Evolutionary conservation across 2,888 invertebrate genomes (phyloP).

Genomic region (Lampropteryx suffumata): DNA sequence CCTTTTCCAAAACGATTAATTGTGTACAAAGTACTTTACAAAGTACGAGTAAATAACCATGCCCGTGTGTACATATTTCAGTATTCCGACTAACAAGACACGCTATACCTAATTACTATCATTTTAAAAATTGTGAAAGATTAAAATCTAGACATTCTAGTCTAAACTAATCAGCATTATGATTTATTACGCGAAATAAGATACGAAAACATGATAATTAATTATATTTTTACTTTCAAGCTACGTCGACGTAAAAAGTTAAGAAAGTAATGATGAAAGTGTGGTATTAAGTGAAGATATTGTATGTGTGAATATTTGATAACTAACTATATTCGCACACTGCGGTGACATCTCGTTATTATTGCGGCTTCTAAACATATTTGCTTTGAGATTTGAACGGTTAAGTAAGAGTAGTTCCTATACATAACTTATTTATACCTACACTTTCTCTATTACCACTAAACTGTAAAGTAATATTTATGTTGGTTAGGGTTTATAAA

Average conservation of each 20-base stretch:
- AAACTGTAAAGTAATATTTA: too few relatives aligned
- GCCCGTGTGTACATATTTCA: too few relatives aligned
- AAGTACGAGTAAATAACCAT: too few relatives aligned
- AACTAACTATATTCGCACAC: background rate
- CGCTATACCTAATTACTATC: background rate
- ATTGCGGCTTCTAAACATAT: background rate
- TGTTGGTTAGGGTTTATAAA: too few relatives aligned
- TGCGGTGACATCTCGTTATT: background rate
- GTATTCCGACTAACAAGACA: background rate
- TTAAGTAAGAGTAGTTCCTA: too few relatives aligned
- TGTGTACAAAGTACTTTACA: too few relatives aligned
- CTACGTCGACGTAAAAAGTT: constrained; percentile 1
- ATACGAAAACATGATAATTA: background rate
- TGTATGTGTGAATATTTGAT: background rate
- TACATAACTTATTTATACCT: too few relatives aligned
- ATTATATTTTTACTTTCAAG: constrained; percentile 8
- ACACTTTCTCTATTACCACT: too few relatives aligned
- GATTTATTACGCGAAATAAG: constrained; percentile 2
- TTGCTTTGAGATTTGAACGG: background rate
- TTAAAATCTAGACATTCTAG: background rate
- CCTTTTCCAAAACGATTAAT: too few relatives aligned
- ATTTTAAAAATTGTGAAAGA: background rate
- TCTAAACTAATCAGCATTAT: background rate
- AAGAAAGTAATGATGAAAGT: constrained; percentile 15
- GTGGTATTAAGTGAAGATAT: background rate